Percentiles rank a stretch among this genome's conserved stretches.
Conservation (phyloP, 2,797 vertebrate genomes). For the Poecilia velifera region DNA sequence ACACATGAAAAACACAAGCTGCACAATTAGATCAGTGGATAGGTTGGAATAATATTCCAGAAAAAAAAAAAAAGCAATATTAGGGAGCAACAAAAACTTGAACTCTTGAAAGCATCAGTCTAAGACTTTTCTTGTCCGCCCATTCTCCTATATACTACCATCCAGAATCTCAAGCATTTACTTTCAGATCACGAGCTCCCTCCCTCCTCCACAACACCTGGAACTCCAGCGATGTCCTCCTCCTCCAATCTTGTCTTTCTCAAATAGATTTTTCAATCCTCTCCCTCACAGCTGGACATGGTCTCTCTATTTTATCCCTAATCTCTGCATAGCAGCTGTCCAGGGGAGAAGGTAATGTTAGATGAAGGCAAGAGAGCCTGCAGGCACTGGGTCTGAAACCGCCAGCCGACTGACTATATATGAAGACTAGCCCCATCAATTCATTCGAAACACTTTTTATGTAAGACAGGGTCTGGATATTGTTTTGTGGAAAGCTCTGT, state of each 20-base stretch:
- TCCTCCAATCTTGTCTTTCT: slow-evolving; percentile 7
- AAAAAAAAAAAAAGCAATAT: not conserved
- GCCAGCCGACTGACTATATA: not conserved
- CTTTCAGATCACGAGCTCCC: not conserved
- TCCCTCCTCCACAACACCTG: not conserved
- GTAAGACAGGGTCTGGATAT: not conserved
- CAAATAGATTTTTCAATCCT: slow-evolving; percentile 7
- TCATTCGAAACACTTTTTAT: not conserved
- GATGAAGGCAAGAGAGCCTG: not conserved
- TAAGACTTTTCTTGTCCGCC: not conserved
- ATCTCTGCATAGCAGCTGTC: slow-evolving; percentile 6
- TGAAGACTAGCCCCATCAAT: not conserved
- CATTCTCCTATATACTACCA: not conserved
- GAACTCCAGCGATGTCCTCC: slow-evolving; percentile 4
- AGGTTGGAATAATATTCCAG: not conserved
- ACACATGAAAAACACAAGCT: not conserved
- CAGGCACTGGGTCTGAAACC: not conserved
- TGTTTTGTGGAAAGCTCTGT: not conserved
- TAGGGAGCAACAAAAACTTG: not conserved
- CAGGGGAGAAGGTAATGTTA: slow-evolving; percentile 4
- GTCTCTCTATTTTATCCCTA: slow-evolving; percentile 5
- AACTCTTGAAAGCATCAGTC: not conserved
- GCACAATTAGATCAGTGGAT: not conserved
- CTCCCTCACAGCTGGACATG: slow-evolving; percentile 3
- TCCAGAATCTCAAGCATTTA: not conserved